phyloP scores from a whole-genome alignment of 2,113 vertebrate species.

The Microtus ochrogaster region DNA sequence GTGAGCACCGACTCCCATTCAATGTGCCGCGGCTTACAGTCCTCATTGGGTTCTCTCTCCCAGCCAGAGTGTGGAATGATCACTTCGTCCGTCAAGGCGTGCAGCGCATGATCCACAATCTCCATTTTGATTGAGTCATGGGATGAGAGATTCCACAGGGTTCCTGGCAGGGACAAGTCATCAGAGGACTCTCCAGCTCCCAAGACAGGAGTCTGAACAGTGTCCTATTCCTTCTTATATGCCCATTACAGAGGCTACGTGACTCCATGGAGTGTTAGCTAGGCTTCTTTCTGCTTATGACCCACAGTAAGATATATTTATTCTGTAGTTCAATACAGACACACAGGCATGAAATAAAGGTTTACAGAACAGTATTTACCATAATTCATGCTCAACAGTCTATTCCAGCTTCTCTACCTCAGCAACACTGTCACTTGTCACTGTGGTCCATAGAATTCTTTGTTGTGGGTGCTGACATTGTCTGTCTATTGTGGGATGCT shows the following conservation, averaged over 20 bases:
- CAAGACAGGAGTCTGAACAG: background rate
- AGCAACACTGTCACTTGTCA: background rate
- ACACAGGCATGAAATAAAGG: background rate
- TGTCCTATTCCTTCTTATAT: background rate
- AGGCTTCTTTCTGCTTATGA: constrained; percentile 28
- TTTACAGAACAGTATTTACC: background rate
- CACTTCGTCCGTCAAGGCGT: constrained; percentile 95
- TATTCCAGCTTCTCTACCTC: background rate
- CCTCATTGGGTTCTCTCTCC: constrained; percentile 93
- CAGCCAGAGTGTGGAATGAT: constrained; percentile 95
- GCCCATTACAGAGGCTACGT: background rate
- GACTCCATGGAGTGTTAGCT: background rate
- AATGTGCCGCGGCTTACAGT: constrained; percentile 94
- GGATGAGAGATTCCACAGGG: constrained; percentile 97
- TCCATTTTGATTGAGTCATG: constrained; percentile 98
- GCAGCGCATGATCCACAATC: constrained; percentile 95
- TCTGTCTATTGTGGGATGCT: background rate
- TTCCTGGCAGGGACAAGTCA: constrained; percentile 85
- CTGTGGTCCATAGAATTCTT: background rate
- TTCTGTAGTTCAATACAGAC: background rate
- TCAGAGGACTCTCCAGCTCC: constrained; percentile 25
- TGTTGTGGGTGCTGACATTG: background rate
- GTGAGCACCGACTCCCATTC: constrained; percentile 97
- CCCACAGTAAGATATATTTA: background rate
- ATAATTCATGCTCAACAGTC: background rate